A percentile compares a stretch with the other conserved stretches of the same genome.
These are phyloP conservation scores for Pipistrellus pygmaeus DNA, from an alignment of 2,797 vertebrate species.

Conservation along the genomic window DNA sequence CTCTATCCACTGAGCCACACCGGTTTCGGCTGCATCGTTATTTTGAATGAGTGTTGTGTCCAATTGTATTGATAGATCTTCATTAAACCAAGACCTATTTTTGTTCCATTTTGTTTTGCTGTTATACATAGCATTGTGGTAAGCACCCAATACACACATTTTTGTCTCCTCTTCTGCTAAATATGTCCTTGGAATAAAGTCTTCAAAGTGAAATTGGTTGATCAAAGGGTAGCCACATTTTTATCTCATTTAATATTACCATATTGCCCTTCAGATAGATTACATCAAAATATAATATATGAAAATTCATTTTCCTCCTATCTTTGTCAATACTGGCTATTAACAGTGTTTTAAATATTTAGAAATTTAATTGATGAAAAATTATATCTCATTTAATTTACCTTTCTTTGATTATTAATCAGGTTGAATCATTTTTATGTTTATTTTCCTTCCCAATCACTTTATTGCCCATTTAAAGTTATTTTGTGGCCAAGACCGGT, in stretches of 20 bases:
- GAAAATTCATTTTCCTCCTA: background rate
- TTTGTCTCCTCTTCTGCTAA: constrained; percentile 10
- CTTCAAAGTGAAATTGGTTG: background rate
- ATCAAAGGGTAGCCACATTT: constrained; percentile 4
- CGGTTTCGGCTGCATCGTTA: background rate
- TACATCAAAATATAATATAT: background rate
- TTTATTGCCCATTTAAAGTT: constrained; percentile 1
- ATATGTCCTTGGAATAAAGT: constrained; percentile 60
- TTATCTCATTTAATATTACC: constrained; percentile 12
- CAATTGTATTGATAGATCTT: background rate
- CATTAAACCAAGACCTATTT: constrained; percentile 31
- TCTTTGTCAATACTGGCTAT: background rate
- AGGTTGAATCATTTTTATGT: background rate
- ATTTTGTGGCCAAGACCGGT: background rate
- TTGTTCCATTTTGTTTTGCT: constrained; percentile 45
- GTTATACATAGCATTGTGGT: constrained; percentile 5
- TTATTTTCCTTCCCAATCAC: constrained; percentile 22
- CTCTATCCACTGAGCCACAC: too few species aligned
- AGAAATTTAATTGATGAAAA: constrained; percentile 32
- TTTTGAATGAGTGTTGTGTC: background rate
- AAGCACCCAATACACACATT: background rate
- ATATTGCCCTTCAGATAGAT: constrained; percentile 30
- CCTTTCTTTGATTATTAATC: constrained; percentile 28
- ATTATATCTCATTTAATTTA: constrained; percentile 10
- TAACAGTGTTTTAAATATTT: constrained; percentile 45